Base-by-base conservation (phyloP, 2,888 invertebrate species). In the Aporophyla lueneburgensis region DNA sequence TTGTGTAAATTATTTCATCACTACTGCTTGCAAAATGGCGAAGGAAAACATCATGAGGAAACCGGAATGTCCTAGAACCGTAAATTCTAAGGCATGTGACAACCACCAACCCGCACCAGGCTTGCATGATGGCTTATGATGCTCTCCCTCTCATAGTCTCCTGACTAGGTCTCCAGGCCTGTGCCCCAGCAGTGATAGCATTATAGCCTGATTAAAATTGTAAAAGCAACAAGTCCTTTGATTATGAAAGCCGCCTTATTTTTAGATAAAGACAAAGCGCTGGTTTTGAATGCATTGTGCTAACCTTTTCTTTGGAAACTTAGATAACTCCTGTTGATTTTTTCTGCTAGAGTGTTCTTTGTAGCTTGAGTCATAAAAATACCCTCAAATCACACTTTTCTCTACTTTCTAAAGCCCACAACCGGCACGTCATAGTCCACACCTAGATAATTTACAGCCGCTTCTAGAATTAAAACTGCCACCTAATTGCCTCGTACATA, bases 401-500 rank as follows among this genome's bases (percentile, higher is more conserved):
- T 14, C 6, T 24, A 43, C 43, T 53, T 16, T 46, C 33, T 46
- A 65, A 65, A 51, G 2, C 53, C n/a, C 14, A 9, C 27, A 61
- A 27, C 61, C 54, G 27, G 14, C 21, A 10, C 56, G 16, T 54
- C 56, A 53, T 14, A 19, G 46, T 53, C 16, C 16, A 24, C 40
- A 61, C 49, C 19, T 21, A 68, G 58, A 78, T 71, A 76, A 83
- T 73, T 69, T 71, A 78, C 65, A 58, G 56, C 16, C 12, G 40
- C 53, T 67, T 72, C 74, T 83, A 81, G 81, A 78, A 83, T 86
- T 79, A 86, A 84, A 87, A 83, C 82, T 74, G 71, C 77, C 80
- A 71, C 61, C 80, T 87, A 87, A 87, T 87, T 87, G 83, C 82
- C 76, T 66, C 76, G 70, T 65, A 80, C 78, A 87, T 86, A 86